phyloP scores from a whole-genome alignment of 2,797 vertebrate species.

The Valencia hispanica region DNA sequence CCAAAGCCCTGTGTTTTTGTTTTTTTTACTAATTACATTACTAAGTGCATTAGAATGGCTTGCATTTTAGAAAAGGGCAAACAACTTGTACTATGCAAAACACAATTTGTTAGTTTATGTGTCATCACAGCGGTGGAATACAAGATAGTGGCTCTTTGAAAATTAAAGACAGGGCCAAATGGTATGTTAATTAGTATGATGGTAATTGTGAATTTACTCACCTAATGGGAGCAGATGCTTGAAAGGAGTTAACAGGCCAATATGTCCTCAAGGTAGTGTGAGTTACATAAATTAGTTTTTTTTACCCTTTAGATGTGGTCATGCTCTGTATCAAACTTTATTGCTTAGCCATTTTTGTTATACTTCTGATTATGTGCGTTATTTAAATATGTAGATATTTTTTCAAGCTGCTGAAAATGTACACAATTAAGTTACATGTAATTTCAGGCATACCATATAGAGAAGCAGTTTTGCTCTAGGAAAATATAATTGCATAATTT shows the following conservation, averaged over 20 bases:
- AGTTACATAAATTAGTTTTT: constrained; percentile 59
- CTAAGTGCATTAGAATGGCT: constrained; percentile 65
- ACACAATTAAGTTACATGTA: not conserved
- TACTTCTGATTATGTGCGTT: not conserved
- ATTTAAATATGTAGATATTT: not conserved
- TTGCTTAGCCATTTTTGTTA: not conserved
- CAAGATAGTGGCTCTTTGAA: constrained; percentile 46
- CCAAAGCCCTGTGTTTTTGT: constrained; percentile 32
- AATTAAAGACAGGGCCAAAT: constrained; percentile 63
- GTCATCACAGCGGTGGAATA: constrained; percentile 39
- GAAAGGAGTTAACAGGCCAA: constrained; percentile 67
- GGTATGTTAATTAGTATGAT: constrained; percentile 70
- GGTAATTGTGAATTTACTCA: constrained; percentile 75
- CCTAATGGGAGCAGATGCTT: constrained; percentile 76
- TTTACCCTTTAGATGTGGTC: constrained; percentile 34
- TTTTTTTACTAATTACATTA: constrained; percentile 64
- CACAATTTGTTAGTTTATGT: constrained; percentile 50
- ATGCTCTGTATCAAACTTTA: constrained; percentile 25
- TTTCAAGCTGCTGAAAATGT: not conserved
- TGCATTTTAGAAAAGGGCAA: constrained; percentile 70
- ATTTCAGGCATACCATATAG: not conserved
- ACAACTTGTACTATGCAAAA: constrained; percentile 53
- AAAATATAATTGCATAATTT: not conserved
- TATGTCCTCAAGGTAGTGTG: constrained; percentile 61
- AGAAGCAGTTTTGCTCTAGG: not conserved